phyloP scores from a whole-genome alignment of 92 coral and sea anemone genomes.

The Desmophyllum pertusum region DNA sequence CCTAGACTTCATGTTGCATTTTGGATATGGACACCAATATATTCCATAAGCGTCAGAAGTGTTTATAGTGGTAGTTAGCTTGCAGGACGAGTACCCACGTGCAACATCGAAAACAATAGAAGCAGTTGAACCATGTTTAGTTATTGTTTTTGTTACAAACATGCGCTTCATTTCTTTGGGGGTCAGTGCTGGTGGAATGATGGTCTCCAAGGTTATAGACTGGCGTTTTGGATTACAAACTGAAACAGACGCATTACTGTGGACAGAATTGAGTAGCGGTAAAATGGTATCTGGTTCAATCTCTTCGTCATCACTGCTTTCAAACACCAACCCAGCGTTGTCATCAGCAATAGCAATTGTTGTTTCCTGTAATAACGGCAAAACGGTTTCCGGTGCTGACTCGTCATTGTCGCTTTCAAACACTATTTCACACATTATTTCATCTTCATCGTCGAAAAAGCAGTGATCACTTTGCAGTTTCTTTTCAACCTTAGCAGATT shows the following conservation, averaged over 20 bases:
- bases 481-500: too few species aligned
- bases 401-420: too few species aligned
- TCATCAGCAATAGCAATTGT: too few species aligned
- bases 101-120: background rate
- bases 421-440: too few species aligned
- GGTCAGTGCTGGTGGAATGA: background rate
- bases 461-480: too few species aligned
- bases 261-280: too few species aligned
- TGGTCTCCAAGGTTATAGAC: background rate
- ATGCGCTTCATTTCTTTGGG: background rate
- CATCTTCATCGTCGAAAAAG: too few species aligned
- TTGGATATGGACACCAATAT: slow-evolving; percentile 6
- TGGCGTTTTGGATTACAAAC: background rate
- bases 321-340: too few species aligned
- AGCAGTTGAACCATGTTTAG: background rate
- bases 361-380: too few species aligned
- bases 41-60: background rate
- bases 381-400: too few species aligned
- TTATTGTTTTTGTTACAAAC: background rate
- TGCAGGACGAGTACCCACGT: background rate
- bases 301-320: too few species aligned
- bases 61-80: background rate
- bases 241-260: background rate
- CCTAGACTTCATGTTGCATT: slow-evolving; percentile 9
- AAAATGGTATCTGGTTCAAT: too few species aligned